Percentiles rank a stretch among this genome's conserved stretches.
Evolutionary conservation across 2,888 invertebrate species (phyloP).

Genomic region (Elmis aenea): DNA sequence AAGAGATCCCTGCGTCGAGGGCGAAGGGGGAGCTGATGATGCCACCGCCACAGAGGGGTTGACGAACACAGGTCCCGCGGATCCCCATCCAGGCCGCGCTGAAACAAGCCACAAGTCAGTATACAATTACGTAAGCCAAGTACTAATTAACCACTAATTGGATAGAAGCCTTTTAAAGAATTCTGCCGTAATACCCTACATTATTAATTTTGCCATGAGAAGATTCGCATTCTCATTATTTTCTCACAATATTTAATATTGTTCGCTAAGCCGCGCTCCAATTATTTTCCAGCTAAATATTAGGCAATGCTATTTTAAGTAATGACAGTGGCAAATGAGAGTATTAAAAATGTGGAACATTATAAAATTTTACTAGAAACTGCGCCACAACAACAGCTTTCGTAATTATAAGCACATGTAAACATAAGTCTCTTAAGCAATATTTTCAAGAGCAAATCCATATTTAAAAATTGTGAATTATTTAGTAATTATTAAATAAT

Average conservation of each 20-base stretch:
- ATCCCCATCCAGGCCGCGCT: conserved; percentile 28
- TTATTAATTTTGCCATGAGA: neutral
- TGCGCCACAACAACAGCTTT: too few species aligned
- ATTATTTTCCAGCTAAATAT: too few species aligned
- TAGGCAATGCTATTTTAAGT: too few species aligned
- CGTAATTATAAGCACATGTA: too few species aligned
- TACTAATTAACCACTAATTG: conserved; percentile 15
- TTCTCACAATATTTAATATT: neutral
- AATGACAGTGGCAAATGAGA: too few species aligned
- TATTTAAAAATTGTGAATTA: too few species aligned
- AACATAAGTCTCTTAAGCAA: too few species aligned
- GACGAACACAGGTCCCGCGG: conserved; percentile 40
- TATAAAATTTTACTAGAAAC: too few species aligned
- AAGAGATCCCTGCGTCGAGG: conserved; percentile 34
- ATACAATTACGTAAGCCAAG: conserved; percentile 14
- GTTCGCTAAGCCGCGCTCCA: too few species aligned
- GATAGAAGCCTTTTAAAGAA: conserved; percentile 11
- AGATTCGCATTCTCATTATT: neutral
- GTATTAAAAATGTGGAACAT: too few species aligned
- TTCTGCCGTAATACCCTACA: conserved; percentile 5
- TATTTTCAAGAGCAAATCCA: too few species aligned
- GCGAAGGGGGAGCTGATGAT: conserved; percentile 13
- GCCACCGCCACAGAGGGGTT: conserved; percentile 31
- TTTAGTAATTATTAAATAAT: too few species aligned
- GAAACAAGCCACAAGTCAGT: conserved; percentile 23